Percentiles rank a stretch among this genome's conserved stretches.
These are phyloP conservation scores for Alligator mississippiensis DNA, from an alignment of 2,113 vertebrate species.

Conservation along the genomic window DNA sequence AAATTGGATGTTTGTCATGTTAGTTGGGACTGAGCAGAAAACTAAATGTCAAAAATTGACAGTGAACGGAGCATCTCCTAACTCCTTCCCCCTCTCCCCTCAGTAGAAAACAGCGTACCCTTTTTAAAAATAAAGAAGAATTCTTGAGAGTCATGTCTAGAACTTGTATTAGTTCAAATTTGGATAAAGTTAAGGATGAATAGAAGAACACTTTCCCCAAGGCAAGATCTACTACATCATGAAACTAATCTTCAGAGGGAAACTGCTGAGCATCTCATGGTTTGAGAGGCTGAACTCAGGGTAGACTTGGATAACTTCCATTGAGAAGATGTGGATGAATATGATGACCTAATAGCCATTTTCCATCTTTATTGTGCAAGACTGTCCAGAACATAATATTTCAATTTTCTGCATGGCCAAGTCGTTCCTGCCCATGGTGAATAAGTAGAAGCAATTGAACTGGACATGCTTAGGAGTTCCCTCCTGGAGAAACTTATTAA, in stretches of 20 bases:
- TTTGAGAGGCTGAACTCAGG: not conserved
- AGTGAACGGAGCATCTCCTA: too few relatives aligned
- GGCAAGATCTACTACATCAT: not conserved
- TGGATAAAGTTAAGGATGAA: not conserved
- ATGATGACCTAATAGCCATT: not conserved
- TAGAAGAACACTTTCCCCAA: not conserved
- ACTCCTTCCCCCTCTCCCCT: too few relatives aligned
- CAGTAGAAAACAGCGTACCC: too few relatives aligned
- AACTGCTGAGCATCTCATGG: rapidly evolving
- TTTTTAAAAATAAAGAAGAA: too few relatives aligned
- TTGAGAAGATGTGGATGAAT: not conserved
- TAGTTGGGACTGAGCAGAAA: too few relatives aligned
- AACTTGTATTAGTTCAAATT: not conserved
- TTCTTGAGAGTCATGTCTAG: too few relatives aligned
- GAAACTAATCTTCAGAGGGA: not conserved
- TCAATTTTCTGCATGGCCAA: not conserved
- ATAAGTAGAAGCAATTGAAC: not conserved
- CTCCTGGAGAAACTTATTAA: too few relatives aligned
- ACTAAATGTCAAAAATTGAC: too few relatives aligned
- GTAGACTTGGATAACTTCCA: not conserved
- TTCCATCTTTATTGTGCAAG: too few relatives aligned
- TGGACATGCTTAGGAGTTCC: not conserved
- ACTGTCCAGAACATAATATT: too few relatives aligned
- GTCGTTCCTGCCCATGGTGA: not conserved
- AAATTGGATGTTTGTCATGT: too few relatives aligned